Evolutionary conservation across 2,113 vertebrate genomes (phyloP), one percentile per base, ranked within the genome.

Genomic region (Calonectris borealis): DNA sequence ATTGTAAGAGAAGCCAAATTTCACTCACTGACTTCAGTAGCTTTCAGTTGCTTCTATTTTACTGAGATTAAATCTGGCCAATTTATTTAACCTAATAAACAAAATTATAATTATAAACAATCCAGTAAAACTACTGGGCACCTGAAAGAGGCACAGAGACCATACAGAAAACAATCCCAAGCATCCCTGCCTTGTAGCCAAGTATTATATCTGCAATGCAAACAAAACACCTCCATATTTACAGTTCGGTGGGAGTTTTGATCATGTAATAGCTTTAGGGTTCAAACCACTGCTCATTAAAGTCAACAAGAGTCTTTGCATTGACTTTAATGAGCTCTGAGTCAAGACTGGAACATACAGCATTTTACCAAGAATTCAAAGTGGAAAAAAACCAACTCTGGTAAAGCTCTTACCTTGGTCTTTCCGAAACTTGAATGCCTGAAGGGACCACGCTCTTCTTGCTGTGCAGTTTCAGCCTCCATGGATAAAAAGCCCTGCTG

Each of bases 201-300:
- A 77, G 87, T 85, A 83, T 40, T 93, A 0, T 70, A 82, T 77
- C 78, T 83, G 38, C 64, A 91, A 7, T 44, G 73, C 73, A 93
- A 95, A 79, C 54, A 82, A 58, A 92, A 76, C 73, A 78, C 61
- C 65, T 85, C 60, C 38, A 32, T 58, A 89, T 87, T 94, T 94
- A 83, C 66, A 83, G 79, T 55, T 93, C 1, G 16, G 68, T 77
- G 62, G 42, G 71, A 83, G 60, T 91, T 94, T 93, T 94, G 84
- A 83, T 88, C 93, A 54, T 77, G 29, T 31, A 73, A 71, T 64
- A 93, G 70, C 81, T 96, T 85, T 32, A 94, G 54, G 66, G 51
- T 80, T 95, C 82, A 91, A 73, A 72, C 49, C 81, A 75, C 62
- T 77, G 48, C 82, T 95, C 48, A 88, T 94, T 91, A 90, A 96